These are phyloP conservation scores for Petromus typicus DNA, from an alignment of 2,113 vertebrate species.

Conservation along the genomic window DNA sequence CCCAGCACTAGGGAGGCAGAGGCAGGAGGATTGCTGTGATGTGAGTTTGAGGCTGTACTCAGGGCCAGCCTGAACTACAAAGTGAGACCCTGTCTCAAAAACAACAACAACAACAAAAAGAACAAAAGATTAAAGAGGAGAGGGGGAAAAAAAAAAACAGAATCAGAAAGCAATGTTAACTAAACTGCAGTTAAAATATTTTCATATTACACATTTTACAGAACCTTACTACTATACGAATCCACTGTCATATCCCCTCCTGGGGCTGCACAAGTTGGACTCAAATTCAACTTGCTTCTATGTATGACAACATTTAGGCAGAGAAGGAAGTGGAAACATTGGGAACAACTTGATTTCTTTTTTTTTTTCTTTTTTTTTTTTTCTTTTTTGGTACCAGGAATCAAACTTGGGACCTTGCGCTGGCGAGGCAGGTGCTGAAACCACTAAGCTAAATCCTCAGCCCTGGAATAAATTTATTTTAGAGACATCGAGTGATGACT, in stretches of 20 bases:
- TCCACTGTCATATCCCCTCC: neutral
- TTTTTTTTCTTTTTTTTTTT: neutral
- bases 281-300: neutral
- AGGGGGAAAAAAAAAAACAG: neutral
- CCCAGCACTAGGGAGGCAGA: too few relatives aligned
- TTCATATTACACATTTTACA: neutral
- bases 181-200: neutral
- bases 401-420: too few relatives aligned
- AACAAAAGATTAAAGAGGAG: too few relatives aligned
- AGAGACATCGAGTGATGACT: neutral
- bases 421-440: too few relatives aligned
- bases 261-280: neutral
- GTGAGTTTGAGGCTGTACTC: too few relatives aligned
- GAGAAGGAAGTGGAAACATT: neutral
- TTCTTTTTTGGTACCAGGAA: too few relatives aligned
- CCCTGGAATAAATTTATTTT: neutral
- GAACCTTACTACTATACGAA: neutral
- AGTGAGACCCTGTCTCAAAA: too few relatives aligned
- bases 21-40: too few relatives aligned
- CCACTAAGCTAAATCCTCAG: too few relatives aligned
- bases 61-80: too few relatives aligned
- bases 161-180: neutral
- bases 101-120: too few relatives aligned
- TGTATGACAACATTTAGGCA: neutral
- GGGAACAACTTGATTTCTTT: neutral